Percentiles rank a stretch among this genome's conserved stretches.
These are phyloP conservation scores for Neotoma lepida DNA, from an alignment of 2,113 vertebrate species.

Conservation along the genomic window DNA sequence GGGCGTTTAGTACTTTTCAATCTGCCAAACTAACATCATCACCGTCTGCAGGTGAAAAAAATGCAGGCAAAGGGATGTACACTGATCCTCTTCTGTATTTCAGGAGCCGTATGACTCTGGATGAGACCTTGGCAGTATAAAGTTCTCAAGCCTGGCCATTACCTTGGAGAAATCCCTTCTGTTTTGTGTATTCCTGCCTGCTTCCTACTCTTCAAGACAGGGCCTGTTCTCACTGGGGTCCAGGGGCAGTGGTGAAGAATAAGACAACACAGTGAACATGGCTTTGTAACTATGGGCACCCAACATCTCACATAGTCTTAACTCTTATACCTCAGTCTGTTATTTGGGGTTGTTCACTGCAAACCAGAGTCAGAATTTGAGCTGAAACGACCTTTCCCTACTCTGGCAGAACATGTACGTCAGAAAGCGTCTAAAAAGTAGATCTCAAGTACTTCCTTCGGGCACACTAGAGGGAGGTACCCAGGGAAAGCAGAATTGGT, in stretches of 20 bases:
- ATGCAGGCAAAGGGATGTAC: conserved; percentile 7
- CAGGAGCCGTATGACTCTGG: background rate
- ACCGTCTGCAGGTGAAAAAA: conserved; percentile 1
- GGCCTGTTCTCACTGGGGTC: background rate
- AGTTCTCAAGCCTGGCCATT: conserved; percentile 32
- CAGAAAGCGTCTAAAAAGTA: conserved; percentile 11
- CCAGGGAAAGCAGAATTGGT: conserved; percentile 29
- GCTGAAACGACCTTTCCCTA: background rate
- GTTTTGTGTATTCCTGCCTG: conserved; percentile 9
- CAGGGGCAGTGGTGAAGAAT: background rate
- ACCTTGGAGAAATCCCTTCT: background rate
- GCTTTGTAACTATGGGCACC: background rate
- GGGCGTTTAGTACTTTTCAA: conserved; percentile 25
- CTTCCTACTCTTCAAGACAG: background rate
- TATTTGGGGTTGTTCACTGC: background rate
- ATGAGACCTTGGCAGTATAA: background rate
- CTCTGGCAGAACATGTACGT: background rate
- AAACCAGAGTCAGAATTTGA: conserved; percentile 32
- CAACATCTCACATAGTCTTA: background rate
- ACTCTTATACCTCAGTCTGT: conserved; percentile 29
- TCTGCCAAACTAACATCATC: conserved; percentile 38
- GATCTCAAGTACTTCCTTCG: conserved; percentile 28
- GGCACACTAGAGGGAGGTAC: background rate
- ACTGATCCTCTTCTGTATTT: conserved; percentile 5
- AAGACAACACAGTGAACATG: background rate